phyloP scores from a whole-genome alignment of 2,888 invertebrate species.

The Limulus polyphemus region DNA sequence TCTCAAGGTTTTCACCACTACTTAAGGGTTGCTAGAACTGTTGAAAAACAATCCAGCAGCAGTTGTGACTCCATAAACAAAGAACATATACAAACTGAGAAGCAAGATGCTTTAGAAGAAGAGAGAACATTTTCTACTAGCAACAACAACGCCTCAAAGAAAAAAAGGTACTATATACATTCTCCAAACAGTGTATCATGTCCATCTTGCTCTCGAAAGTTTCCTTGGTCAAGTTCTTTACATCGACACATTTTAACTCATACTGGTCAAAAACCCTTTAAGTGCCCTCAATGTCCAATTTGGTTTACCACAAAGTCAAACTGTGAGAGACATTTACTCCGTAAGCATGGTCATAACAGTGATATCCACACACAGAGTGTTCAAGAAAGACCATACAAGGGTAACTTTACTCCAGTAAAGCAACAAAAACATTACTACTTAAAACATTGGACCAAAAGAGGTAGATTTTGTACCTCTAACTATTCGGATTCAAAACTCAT shows the following conservation, averaged over 20 bases:
- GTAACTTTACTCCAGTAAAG: slow-evolving; percentile 62
- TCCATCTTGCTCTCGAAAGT: slow-evolving; percentile 67
- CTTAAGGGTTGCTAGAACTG: neutral
- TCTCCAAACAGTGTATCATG: slow-evolving; percentile 71
- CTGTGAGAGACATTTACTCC: slow-evolving; percentile 80
- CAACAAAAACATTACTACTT: slow-evolving; percentile 62
- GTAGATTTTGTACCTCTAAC: no score
- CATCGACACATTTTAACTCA: slow-evolving; percentile 90
- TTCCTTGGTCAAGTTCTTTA: slow-evolving; percentile 92
- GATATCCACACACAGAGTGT: slow-evolving; percentile 46
- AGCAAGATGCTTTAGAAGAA: slow-evolving; percentile 7
- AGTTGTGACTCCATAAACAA: no score
- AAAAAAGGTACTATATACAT: slow-evolving; percentile 86
- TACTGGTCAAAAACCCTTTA: slow-evolving; percentile 89
- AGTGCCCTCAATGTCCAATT: slow-evolving; percentile 81
- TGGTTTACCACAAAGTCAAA: slow-evolving; percentile 95
- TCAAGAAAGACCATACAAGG: slow-evolving; percentile 64
- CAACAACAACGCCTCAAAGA: slow-evolving; percentile 43
- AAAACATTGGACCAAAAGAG: slow-evolving; percentile 46
- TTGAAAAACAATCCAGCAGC: no score
- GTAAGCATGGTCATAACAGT: slow-evolving; percentile 52
- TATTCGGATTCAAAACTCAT: neutral
- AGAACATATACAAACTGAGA: slow-evolving; percentile 2
- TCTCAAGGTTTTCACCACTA: slow-evolving; percentile 36
- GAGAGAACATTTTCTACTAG: neutral